Percentiles rank a stretch among this genome's conserved stretches.
phyloP scores from a whole-genome alignment of 2,113 vertebrate genomes.

The Hoplias malabaricus region DNA sequence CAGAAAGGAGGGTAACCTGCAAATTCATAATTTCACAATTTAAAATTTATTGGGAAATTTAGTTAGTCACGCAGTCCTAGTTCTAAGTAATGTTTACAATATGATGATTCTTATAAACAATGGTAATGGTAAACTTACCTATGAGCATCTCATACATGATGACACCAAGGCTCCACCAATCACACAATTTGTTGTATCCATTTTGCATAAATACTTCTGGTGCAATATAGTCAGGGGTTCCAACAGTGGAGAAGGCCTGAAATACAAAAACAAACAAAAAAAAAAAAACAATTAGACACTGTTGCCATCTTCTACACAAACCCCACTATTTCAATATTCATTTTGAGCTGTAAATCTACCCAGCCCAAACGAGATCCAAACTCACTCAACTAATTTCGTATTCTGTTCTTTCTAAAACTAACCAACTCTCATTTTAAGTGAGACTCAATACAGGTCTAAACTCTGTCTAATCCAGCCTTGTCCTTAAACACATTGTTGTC shows the following conservation, averaged over 20 bases:
- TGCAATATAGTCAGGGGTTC: conserved; percentile 46
- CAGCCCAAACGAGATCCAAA: too few species aligned
- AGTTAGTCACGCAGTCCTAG: too few species aligned
- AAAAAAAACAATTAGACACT: too few species aligned
- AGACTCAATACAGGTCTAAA: background rate
- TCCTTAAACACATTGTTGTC: background rate
- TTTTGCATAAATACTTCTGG: conserved; percentile 49
- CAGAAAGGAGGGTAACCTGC: conserved; percentile 97
- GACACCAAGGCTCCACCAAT: conserved; percentile 45
- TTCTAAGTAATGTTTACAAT: too few species aligned
- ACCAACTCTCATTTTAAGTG: background rate
- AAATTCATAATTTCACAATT: conserved; percentile 7
- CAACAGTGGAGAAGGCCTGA: conserved; percentile 46
- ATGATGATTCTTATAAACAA: background rate
- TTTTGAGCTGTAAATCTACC: background rate
- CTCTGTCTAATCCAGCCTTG: background rate
- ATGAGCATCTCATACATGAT: conserved; percentile 42
- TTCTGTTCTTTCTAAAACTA: background rate
- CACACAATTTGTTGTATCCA: conserved; percentile 45
- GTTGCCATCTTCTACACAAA: background rate
- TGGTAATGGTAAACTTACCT: background rate
- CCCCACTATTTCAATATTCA: background rate
- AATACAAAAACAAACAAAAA: background rate
- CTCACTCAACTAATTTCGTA: too few species aligned
- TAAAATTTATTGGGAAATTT: background rate